These are phyloP conservation scores for Megaptera novaeangliae DNA, from an alignment of 2,113 vertebrate species.

Conservation along the genomic window DNA sequence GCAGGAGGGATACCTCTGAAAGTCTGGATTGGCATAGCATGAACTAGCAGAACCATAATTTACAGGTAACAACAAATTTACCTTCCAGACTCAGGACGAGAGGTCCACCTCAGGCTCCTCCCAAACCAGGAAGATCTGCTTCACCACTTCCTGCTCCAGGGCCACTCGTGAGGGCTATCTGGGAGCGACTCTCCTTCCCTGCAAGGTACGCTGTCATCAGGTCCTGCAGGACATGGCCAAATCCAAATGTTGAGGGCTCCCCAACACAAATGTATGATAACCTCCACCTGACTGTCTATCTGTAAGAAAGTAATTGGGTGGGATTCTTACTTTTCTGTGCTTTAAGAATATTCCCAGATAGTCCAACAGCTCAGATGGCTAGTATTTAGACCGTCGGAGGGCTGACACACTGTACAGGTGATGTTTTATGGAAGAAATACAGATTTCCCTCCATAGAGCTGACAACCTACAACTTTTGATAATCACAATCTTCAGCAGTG, in stretches of 20 bases:
- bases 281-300: constrained; percentile 9
- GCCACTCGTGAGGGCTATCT: constrained; percentile 80
- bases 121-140: constrained; percentile 81
- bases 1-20: constrained; percentile 77
- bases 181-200: constrained; percentile 82
- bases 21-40: constrained; percentile 84
- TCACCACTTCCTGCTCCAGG: constrained; percentile 80
- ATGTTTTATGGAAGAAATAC: not conserved
- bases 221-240: constrained; percentile 76
- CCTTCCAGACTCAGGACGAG: constrained; percentile 84
- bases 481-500: not conserved
- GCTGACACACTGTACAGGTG: not conserved
- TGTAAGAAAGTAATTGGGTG: not conserved
- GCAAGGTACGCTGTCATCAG: constrained; percentile 86
- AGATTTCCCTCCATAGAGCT: not conserved
- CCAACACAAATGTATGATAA: constrained; percentile 53
- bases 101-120: constrained; percentile 81
- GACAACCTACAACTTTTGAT: not conserved
- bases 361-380: not conserved
- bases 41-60: constrained; percentile 88
- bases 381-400: not conserved
- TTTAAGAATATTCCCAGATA: not conserved
- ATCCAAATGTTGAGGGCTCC: constrained; percentile 65
- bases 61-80: constrained; percentile 90
- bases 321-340: constrained; percentile 19